These are phyloP conservation scores for Pterostichus madidus DNA, from an alignment of 2,888 invertebrate species.

Conservation along the genomic window DNA sequence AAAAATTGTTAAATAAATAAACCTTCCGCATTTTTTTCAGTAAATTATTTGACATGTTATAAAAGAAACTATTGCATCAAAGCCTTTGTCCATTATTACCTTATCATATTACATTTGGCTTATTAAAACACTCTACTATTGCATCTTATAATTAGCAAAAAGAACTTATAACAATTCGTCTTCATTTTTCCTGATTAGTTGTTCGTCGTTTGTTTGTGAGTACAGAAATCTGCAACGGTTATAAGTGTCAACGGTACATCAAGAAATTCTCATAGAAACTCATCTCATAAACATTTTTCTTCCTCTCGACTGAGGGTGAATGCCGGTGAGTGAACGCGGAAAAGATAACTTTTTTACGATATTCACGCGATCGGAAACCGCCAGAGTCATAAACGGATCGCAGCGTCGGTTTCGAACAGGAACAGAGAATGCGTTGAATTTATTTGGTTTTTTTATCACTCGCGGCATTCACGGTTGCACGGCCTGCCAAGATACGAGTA, in stretches of 20 bases:
- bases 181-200: too few relatives aligned
- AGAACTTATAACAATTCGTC: too few relatives aligned
- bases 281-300: conserved; percentile 33
- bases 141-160: too few relatives aligned
- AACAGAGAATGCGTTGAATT: conserved; percentile 59
- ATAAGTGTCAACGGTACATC: background rate
- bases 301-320: conserved; percentile 25
- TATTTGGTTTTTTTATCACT: conserved; percentile 57
- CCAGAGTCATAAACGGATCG: conserved; percentile 52
- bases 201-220: too few relatives aligned
- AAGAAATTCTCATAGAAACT: background rate
- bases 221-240: background rate
- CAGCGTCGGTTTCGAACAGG: conserved; percentile 44
- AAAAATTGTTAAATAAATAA: too few relatives aligned
- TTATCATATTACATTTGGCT: too few relatives aligned
- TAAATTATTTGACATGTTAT: too few relatives aligned
- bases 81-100: too few relatives aligned
- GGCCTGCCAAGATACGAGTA: conserved; percentile 11
- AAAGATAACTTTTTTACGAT: conserved; percentile 60
- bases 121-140: too few relatives aligned
- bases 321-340: conserved; percentile 19
- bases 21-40: too few relatives aligned
- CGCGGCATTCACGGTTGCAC: conserved; percentile 6
- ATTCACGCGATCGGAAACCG: conserved; percentile 54
- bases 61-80: too few relatives aligned